Base-by-base conservation (phyloP, 1,140 invertebrate genomes). In the Drosophila kepulauana region DNA sequence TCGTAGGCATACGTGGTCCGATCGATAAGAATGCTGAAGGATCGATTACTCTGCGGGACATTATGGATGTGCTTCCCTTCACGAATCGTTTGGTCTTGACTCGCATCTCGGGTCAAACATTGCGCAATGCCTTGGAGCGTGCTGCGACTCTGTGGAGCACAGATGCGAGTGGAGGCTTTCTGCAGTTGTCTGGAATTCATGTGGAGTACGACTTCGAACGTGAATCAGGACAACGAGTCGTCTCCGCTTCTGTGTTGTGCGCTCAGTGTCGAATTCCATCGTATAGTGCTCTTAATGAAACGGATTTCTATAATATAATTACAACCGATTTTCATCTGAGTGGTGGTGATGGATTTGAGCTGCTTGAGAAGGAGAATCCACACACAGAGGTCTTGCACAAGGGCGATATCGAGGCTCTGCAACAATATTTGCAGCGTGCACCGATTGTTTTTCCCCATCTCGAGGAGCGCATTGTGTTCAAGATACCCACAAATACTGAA, bases 101-200 rank as follows among this genome's bases (percentile, higher is more conserved):
- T 0, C 93, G 92, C n/a, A 91, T 95, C 54, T 94, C 93, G 16
- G 95, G 95, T 1, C 73, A 65, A 33, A 91, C 64, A 1, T 48
- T 92, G 4, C 66, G 75, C 7, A 66, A 93, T 48, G 93, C 93
- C 13, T 79, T 95, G 33, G 95, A 95, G 81, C 93, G 94, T 78
- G 94, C 94, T 0, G 94, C 94, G 0, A 80, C 85, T 11, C 51
- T 89, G 64, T 91, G 94, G 48, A 81, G 79, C 41, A 93, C 93
- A 5, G 93, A 94, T 51, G 94, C 93, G 0, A 81, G 93, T 2
- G 95, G 95, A 5, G 94, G 94, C 66, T 95, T 95, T 82, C 81
- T 95, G 43, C 95, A 95, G 91, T 91, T 94, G 46, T 94, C 95
- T n/a, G 95, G 95, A 1, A 75, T 95, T n/a, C 87, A 93, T 61